Base-by-base conservation (phyloP, 2,113 vertebrate species). In the Miniopterus natalensis region DNA sequence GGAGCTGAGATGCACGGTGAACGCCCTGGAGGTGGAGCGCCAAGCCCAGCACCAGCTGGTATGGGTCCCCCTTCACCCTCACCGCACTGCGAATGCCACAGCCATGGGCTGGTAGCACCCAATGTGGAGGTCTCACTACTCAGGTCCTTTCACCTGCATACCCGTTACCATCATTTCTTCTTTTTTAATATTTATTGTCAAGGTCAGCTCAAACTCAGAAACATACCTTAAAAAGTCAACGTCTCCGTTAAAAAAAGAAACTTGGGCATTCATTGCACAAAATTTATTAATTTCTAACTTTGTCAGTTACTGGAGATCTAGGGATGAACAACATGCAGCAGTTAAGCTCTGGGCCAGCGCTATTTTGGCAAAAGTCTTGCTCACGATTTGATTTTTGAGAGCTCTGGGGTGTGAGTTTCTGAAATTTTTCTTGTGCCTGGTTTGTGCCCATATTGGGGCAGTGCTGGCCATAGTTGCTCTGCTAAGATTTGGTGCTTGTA, bases 11-110 rank as follows among this genome's bases (percentile, higher is more conserved):
- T 36, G 88, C n/a, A 74, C 18, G 0, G 80, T 93, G 20, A 94
- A 96, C 1, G 98, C 98, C 14, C 93, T 99, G 96, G 98, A 99
- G 97, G 98, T 99, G 5, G 98, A 99, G 53, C 96, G 98, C 83
- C 98, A 99, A 92, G 98, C 98, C 66, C 98, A 99, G 97, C 98
- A 86, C 94, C 98, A 92, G 77, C 95, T 99, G 98, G 98, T 78
- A 78, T 1, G 75, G 51, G 51, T 36, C 75, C 31, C 55, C 31
- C 31, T 36, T 10, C 49, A 21, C 49, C 51, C 18, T 3, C 75
- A 36, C 18, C 5, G 31, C 49, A 13, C 47, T n/a, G 70, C 11
- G 11, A 21, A n/a, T 70, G 40, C 70, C 36, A 6, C 74, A 3
- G 29, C 31, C 8, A 47, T n/a, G 65, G n/a, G 14, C 65, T 68